These are phyloP conservation scores for Acrobasis repandana DNA, from an alignment of 2,888 invertebrate species.

Conservation along the genomic window DNA sequence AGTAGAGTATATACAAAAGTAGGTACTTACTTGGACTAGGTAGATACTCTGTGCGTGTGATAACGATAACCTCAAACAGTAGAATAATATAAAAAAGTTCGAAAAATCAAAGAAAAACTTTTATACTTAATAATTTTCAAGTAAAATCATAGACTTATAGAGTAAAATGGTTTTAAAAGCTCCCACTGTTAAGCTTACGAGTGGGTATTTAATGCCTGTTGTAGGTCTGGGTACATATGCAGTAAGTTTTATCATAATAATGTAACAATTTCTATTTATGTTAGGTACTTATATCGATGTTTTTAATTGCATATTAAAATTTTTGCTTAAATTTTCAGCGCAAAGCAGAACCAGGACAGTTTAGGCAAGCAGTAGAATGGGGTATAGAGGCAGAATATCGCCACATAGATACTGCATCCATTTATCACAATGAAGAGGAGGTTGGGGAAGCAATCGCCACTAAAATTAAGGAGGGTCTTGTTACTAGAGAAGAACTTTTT, in stretches of 20 bases:
- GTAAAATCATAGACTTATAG: no score
- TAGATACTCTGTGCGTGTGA: no score
- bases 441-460: conserved; percentile 73
- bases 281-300: no score
- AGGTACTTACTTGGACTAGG: no score
- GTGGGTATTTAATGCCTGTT: conserved; percentile 84
- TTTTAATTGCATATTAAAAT: no score
- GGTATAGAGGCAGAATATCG: conserved; percentile 78
- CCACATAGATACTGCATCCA: conserved; percentile 79
- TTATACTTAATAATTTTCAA: neutral
- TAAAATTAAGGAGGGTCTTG: conserved; percentile 71
- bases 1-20: no score
- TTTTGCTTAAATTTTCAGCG: conserved; percentile 49
- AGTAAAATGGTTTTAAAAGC: conserved; percentile 54
- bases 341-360: conserved; percentile 58
- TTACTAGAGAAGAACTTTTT: conserved; percentile 77
- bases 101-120: no score
- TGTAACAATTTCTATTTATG: neutral
- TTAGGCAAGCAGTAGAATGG: conserved; percentile 69
- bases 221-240: conserved; percentile 87
- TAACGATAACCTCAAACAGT: no score
- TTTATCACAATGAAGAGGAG: conserved; percentile 77
- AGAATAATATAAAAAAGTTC: no score
- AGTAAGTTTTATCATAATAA: conserved; percentile 47
- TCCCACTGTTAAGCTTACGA: conserved; percentile 66